Conservation (phyloP, 2,797 vertebrate genomes). For the Anomalospiza imberbis region DNA sequence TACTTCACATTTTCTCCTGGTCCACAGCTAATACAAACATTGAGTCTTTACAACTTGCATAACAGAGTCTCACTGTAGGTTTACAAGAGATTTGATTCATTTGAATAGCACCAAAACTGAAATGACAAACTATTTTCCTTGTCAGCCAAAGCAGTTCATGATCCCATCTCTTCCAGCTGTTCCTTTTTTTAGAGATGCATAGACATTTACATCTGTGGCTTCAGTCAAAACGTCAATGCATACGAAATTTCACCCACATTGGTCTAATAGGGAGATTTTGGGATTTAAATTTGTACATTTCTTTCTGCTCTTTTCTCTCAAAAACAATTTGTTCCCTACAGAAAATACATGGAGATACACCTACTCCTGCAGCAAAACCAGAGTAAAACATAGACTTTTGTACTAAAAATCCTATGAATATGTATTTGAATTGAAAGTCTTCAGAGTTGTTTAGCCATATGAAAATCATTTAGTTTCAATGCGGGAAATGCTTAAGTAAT, state of each 20-base stretch:
- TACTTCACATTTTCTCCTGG: background rate
- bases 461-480: background rate
- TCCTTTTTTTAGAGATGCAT: background rate
- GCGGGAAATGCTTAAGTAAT: background rate
- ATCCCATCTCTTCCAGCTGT: background rate
- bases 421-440: background rate
- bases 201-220: background rate
- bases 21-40: background rate
- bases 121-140: background rate
- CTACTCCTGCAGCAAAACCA: background rate
- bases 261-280: background rate
- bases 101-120: background rate
- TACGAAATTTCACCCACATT: background rate
- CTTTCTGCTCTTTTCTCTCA: background rate
- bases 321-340: background rate
- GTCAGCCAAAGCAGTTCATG: background rate
- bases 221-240: background rate
- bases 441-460: background rate
- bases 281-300: background rate
- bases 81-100: background rate
- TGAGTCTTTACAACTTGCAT: background rate
- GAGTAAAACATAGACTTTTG: background rate
- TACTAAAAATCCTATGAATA: background rate
- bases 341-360: background rate
- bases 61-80: background rate